Conservation (phyloP, 2,113 vertebrate species). For the Gracilinanus agilis region DNA sequence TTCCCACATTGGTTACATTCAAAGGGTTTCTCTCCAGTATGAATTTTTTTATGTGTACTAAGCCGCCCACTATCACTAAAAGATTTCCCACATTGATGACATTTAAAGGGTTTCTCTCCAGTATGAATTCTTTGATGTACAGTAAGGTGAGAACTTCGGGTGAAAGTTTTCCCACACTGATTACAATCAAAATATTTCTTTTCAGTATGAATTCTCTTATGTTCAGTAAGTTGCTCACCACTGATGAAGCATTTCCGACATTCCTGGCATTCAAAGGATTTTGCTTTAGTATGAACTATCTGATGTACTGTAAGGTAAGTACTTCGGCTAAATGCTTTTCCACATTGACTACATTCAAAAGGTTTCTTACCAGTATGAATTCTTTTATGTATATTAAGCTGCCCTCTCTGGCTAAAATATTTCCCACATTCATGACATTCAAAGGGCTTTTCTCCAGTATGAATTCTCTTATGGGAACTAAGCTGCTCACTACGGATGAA, state of each 20-base stretch:
- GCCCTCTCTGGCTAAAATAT: slow-evolving; percentile 77
- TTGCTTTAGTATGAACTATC: slow-evolving; percentile 80
- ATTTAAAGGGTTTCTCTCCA: background rate
- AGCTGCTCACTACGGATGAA: slow-evolving; percentile 79
- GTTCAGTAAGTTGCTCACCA: background rate
- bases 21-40: background rate
- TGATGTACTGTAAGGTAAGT: slow-evolving; percentile 81
- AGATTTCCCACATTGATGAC: background rate
- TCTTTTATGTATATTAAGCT: slow-evolving; percentile 72
- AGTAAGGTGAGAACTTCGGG: background rate
- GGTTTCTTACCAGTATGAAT: slow-evolving; percentile 81
- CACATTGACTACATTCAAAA: slow-evolving; percentile 74
- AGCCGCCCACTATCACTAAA: background rate
- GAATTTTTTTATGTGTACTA: background rate
- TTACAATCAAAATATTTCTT: background rate
- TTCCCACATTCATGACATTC: slow-evolving; percentile 80
- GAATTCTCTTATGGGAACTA: slow-evolving; percentile 78
- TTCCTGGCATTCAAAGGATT: slow-evolving; percentile 56
- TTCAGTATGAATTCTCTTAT: background rate
- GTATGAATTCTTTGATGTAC: background rate
- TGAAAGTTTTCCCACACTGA: background rate
- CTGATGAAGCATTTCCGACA: background rate
- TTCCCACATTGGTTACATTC: background rate
- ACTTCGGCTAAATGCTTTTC: slow-evolving; percentile 81
- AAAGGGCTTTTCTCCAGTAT: slow-evolving; percentile 80